These are phyloP conservation scores for Myiotriccus ornatus DNA, from an alignment of 2,797 vertebrate genomes.

Conservation along the genomic window DNA sequence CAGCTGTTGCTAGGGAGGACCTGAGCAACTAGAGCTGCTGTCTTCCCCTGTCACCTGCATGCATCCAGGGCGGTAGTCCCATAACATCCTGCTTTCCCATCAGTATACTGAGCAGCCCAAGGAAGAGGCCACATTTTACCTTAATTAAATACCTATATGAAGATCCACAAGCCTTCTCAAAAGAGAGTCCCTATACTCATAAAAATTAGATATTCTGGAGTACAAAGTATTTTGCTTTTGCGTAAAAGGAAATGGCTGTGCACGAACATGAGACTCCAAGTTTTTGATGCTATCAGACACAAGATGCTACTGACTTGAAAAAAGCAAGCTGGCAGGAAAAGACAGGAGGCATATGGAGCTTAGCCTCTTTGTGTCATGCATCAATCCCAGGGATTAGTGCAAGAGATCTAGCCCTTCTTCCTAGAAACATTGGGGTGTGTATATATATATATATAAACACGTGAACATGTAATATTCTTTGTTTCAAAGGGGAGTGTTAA, in stretches of 20 bases:
- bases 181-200: background rate
- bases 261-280: background rate
- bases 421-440: background rate
- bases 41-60: background rate
- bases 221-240: background rate
- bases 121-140: background rate
- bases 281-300: background rate
- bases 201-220: background rate
- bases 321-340: background rate
- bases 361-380: background rate
- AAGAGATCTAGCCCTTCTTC: background rate
- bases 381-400: background rate
- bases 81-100: background rate
- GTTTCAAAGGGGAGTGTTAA: background rate
- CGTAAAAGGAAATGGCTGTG: background rate
- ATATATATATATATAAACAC: no score
- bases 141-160: background rate
- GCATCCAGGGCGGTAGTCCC: background rate
- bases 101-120: background rate
- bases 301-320: background rate
- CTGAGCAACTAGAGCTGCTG: background rate
- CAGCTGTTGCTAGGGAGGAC: background rate
- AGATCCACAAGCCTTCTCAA: background rate
- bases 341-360: background rate
- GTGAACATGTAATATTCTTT: background rate